These are phyloP conservation scores for Peribatodes rhomboidaria DNA, from an alignment of 2,888 invertebrate species.

Conservation along the genomic window DNA sequence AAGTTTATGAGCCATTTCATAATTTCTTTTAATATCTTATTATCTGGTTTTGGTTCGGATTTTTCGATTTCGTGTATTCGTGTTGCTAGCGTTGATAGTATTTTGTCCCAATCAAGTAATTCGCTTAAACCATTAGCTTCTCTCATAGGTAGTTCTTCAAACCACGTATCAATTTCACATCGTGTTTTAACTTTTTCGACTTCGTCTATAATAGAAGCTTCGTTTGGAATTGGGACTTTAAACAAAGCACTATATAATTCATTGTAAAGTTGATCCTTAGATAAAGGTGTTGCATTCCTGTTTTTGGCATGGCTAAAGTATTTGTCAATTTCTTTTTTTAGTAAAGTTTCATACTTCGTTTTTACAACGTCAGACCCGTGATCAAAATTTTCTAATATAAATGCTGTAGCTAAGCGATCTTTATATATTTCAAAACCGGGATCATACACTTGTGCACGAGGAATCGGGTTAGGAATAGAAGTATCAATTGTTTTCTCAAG, in stretches of 20 bases:
- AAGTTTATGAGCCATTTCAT: conserved; percentile 64
- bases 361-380: conserved; percentile 61
- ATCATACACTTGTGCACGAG: conserved; percentile 49
- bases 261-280: conserved; percentile 63
- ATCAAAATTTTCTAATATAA: conserved; percentile 73
- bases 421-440: conserved; percentile 72
- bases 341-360: conserved; percentile 59
- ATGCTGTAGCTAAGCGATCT: conserved; percentile 63
- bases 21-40: conserved; percentile 63
- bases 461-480: conserved; percentile 61
- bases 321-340: conserved; percentile 62
- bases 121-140: conserved; percentile 51
- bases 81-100: conserved; percentile 62
- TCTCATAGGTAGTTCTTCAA: conserved; percentile 61
- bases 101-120: conserved; percentile 61
- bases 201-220: conserved; percentile 58
- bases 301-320: conserved; percentile 59
- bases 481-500: conserved; percentile 64
- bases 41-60: conserved; percentile 48
- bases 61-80: conserved; percentile 66
- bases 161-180: conserved; percentile 69
- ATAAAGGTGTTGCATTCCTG: conserved; percentile 58
- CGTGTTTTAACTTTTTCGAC: conserved; percentile 70
- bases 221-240: conserved; percentile 64
- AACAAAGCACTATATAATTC: conserved; percentile 65